Base-by-base conservation (phyloP, 2,113 vertebrate species). In the Rhipidura dahli region DNA sequence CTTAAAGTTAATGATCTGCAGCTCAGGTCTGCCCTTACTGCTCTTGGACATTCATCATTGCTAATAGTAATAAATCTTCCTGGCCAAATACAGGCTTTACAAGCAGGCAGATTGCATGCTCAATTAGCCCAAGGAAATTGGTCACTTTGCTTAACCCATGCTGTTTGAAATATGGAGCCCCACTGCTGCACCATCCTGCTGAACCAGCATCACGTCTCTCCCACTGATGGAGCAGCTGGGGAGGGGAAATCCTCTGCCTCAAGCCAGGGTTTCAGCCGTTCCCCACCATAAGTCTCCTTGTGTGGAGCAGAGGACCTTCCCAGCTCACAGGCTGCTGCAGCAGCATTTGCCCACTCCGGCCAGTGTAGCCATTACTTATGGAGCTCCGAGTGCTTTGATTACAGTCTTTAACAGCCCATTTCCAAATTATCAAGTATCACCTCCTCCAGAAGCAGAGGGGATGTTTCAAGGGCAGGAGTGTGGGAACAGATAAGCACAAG, bases 91-190 rank as follows among this genome's bases (percentile, higher is more conserved):
- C 78, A 90, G 94, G 68, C 90, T 97, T 96, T 93, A 95, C 92
- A 96, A 96, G 95, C 78, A 94, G 92, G 64, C 96, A 96, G 87
- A 88, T 35, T 95, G 95, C 96, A 95, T 87, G 96, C 96, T 97
- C 95, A 96, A 96, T 97, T 97, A 97, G 96, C 81, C 83, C 94
- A 84, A 89, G 91, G 90, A 96, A 97, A 96, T 91, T 93, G 90
- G 96, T 93, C 90, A 75, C 91, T 97, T 97, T 93, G 78, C 84
- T 92, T 95, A 96, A 96, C 95, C 90, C 92, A 88, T 87, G 86
- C 91, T 15, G 23, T 91, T 87, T 91, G 96, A 96, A 97, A 95
- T 94, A 96, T 9, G 60, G 89, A 96, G 35, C 63, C 83, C 56
- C 2, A 11, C 79, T 95, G 86, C 78, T 9, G 6, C 61, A 65